Evolutionary conservation across 2,113 vertebrate genomes (phyloP).

Genomic region (Beaufortia kweichowensis): DNA sequence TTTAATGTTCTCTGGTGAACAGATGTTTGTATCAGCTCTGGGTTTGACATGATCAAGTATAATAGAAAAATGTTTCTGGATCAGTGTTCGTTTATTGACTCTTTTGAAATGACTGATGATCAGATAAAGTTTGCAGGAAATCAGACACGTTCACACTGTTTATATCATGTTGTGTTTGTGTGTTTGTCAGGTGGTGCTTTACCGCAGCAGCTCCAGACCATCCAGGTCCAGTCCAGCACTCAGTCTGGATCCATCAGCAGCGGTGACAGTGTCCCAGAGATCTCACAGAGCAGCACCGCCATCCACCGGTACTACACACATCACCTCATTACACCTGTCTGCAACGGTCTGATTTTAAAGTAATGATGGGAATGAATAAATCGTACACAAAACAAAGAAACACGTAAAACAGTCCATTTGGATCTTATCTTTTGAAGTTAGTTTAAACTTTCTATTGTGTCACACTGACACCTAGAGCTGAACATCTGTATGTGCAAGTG

Average conservation of each 20-base stretch:
- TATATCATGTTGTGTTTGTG: slow-evolving; percentile 40
- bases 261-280: slow-evolving; percentile 89
- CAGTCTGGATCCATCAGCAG: slow-evolving; percentile 82
- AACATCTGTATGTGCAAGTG: not conserved
- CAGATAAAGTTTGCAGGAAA: too few species aligned
- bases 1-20: too few species aligned
- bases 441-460: not conserved
- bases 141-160: not conserved
- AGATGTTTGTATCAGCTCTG: too few species aligned
- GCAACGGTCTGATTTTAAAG: too few species aligned
- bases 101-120: too few species aligned
- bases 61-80: too few species aligned
- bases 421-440: too few species aligned
- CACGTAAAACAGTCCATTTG: too few species aligned
- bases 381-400: too few species aligned
- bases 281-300: slow-evolving; percentile 90
- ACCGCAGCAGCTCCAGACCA: slow-evolving; percentile 93
- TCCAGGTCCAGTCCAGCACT: slow-evolving; percentile 90
- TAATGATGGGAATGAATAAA: too few species aligned
- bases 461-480: slow-evolving; percentile 36
- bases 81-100: too few species aligned
- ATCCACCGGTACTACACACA: slow-evolving; percentile 80
- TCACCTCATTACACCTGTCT: not conserved
- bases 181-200: slow-evolving; percentile 81
- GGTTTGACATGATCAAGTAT: too few species aligned